Evolutionary conservation across 2,797 vertebrate genomes (phyloP).

Genomic region (Smutsia temminckii): DNA sequence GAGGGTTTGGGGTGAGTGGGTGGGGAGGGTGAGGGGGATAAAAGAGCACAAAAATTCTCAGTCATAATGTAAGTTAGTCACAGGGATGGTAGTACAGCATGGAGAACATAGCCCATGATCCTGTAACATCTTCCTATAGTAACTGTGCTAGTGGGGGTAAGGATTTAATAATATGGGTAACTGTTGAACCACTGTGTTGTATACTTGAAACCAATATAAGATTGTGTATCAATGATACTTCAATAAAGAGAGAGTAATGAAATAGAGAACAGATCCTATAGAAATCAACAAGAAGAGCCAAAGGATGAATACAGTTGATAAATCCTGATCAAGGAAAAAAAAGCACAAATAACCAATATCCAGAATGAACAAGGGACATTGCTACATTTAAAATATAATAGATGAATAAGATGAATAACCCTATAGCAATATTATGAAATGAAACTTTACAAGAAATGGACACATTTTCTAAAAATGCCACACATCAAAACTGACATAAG

Average conservation of each 20-base stretch:
- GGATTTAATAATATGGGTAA: too few relatives aligned
- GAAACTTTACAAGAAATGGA: slow-evolving; percentile 43
- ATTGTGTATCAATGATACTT: too few relatives aligned
- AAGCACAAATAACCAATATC: background rate
- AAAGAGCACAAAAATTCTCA: too few relatives aligned
- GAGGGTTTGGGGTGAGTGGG: too few relatives aligned
- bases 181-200: too few relatives aligned
- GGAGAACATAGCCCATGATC: too few relatives aligned
- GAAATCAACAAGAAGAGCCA: background rate
- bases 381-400: background rate
- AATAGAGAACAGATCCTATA: background rate
- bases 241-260: background rate
- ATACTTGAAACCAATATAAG: too few relatives aligned
- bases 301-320: background rate
- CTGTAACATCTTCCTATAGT: too few relatives aligned
- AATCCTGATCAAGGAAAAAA: background rate
- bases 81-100: too few relatives aligned
- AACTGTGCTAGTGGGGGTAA: too few relatives aligned
- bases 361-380: background rate
- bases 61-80: too few relatives aligned
- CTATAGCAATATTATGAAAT: background rate
- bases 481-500: slow-evolving; percentile 17
- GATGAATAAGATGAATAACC: background rate
- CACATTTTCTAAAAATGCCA: slow-evolving; percentile 6
- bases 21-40: too few relatives aligned